These are phyloP conservation scores for Tenebrosternarchus preto DNA, from an alignment of 2,113 vertebrate species.

Conservation along the genomic window DNA sequence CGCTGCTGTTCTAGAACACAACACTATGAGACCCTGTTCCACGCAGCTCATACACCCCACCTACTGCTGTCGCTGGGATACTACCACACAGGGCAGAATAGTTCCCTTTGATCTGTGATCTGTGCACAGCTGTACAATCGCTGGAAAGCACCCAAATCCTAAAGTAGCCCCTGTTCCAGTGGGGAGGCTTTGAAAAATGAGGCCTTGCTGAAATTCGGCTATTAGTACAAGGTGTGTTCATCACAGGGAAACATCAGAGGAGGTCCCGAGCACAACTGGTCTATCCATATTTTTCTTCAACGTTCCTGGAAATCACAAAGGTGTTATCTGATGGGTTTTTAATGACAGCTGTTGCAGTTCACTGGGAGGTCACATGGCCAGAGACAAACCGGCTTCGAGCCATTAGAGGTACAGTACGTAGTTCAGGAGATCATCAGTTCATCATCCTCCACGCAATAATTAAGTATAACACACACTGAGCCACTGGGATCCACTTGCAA, in stretches of 20 bases:
- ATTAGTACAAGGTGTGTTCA: slow-evolving; percentile 13
- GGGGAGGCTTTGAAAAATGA: not conserved
- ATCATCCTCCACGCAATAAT: not conserved
- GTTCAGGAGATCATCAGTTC: slow-evolving; percentile 17
- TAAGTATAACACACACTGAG: not conserved
- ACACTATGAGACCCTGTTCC: not conserved
- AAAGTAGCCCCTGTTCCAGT: not conserved
- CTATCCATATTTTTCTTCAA: slow-evolving; percentile 25
- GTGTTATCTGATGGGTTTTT: slow-evolving; percentile 32
- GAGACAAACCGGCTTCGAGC: slow-evolving; percentile 14
- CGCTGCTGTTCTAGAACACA: not conserved
- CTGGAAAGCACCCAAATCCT: not conserved
- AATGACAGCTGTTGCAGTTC: slow-evolving; percentile 30
- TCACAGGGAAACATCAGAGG: slow-evolving; percentile 2
- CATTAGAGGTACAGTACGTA: not conserved
- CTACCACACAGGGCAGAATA: too few species aligned
- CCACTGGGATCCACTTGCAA: not conserved
- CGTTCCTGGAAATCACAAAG: slow-evolving; percentile 21
- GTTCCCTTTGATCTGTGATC: slow-evolving; percentile 4
- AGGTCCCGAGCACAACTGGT: slow-evolving; percentile 13
- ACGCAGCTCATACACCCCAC: not conserved
- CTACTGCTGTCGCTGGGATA: not conserved
- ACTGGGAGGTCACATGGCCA: slow-evolving; percentile 33
- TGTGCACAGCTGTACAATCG: not conserved
- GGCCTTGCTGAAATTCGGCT: not conserved